A percentile compares a stretch with the other conserved stretches of the same genome.
Evolutionary conservation across 2,113 vertebrate genomes (phyloP).

Genomic region (Tylochromis polylepis): DNA sequence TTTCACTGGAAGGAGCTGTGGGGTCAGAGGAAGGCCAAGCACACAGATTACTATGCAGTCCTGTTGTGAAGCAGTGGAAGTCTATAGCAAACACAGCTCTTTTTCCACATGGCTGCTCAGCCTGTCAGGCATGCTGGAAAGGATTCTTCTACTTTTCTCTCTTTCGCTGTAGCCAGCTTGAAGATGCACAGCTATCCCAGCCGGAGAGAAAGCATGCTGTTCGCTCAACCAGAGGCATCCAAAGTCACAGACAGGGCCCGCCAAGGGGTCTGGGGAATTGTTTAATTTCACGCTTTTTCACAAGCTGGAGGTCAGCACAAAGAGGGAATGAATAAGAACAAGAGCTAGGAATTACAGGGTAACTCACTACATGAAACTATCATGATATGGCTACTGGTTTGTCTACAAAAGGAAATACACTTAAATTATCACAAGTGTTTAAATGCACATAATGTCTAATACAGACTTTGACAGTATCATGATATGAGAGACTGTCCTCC

Average conservation of each 20-base stretch:
- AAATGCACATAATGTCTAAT: background rate
- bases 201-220: background rate
- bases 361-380: background rate
- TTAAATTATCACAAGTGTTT: background rate
- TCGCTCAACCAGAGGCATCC: slow-evolving; percentile 22
- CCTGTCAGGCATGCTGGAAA: slow-evolving; percentile 36
- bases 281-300: slow-evolving; percentile 58
- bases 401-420: background rate
- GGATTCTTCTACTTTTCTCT: slow-evolving; percentile 23
- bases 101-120: slow-evolving; percentile 63
- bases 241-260: slow-evolving; percentile 32
- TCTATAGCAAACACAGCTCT: slow-evolving; percentile 59
- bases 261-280: slow-evolving; percentile 34
- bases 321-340: slow-evolving; percentile 3
- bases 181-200: slow-evolving; percentile 12
- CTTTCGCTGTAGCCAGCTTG: slow-evolving; percentile 18
- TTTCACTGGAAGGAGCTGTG: slow-evolving; percentile 13
- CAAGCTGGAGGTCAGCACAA: slow-evolving; percentile 47
- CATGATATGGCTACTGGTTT: background rate
- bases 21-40: slow-evolving; percentile 46
- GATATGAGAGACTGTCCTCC: rapidly evolving
- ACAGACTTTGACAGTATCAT: background rate
- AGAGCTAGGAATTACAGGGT: background rate
- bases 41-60: slow-evolving; percentile 47
- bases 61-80: slow-evolving; percentile 30